Evolutionary conservation across 2,888 invertebrate genomes (phyloP), one percentile per base, ranked within the genome.

Genomic region (Pristionchus exspectatus): DNA sequence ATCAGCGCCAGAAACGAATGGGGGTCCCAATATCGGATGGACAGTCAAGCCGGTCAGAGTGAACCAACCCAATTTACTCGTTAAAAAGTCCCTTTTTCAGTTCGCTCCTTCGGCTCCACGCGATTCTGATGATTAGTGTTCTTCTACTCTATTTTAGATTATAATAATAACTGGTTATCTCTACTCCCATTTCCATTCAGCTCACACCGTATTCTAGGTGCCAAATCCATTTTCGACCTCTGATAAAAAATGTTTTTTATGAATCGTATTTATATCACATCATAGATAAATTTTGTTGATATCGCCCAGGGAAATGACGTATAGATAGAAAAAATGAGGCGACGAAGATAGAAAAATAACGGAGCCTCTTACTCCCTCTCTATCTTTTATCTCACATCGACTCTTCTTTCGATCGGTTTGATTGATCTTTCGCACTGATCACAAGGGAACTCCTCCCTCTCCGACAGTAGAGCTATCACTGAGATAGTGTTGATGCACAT

Each of bases 361-460:
- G n/a, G 63, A 63, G n/a, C 63, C 56, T 56, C 56, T 56, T 56
- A 56, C 56, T n/a, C n/a, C n/a, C 63, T 63, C 63, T 63, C n/a
- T n/a, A 21, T 24, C 63, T 63, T 10, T 50, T 50, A 50, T 50
- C n/a, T n/a, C 63, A 63, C 21, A 21, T 63, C 63, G 63, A n/a
- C 63, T 63, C 56, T 56, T 21, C 56, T 63, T 63, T 63, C 63
- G 24, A 63, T 63, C n/a, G n/a, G 63, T 63, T 63, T 63, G 24
- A 63, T n/a, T 10, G 63, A 63, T 63, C 63, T 63, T 24, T 63
- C 24, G 63, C 63, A 24, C 63, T 63, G 10, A 63, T 63, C 63
- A 63, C 63, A n/a, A 63, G 63, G 24, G 63, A 1, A 9, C 63
- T n/a, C 63, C 63, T 24, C 63, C 63, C 63, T 63, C 63, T 63